A percentile compares a stretch with the other conserved stretches of the same genome.
Evolutionary conservation across 2,113 vertebrate species (phyloP).

Genomic region (Ranitomeya imitator): DNA sequence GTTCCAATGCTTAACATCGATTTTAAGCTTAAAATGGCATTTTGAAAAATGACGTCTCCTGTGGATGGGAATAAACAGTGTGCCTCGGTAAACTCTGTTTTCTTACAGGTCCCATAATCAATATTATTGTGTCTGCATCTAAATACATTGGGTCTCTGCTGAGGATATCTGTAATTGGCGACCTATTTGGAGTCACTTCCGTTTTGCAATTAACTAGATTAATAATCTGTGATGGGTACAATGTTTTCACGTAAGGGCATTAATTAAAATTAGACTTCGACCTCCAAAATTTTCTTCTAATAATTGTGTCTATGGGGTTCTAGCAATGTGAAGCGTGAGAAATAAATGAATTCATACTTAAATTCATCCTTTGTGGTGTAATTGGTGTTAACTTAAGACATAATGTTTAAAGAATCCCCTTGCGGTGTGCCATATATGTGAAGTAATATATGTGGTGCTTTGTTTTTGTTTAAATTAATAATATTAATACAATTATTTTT

Average conservation of each 20-base stretch:
- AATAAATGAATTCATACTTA: not conserved
- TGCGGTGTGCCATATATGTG: no score
- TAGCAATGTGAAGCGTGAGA: not conserved
- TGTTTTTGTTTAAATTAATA: no score
- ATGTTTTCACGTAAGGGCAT: not conserved
- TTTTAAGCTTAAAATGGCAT: conserved; percentile 36
- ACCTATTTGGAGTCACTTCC: not conserved
- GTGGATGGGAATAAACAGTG: conserved; percentile 31
- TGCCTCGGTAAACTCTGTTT: conserved; percentile 29
- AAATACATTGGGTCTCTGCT: conserved; percentile 25
- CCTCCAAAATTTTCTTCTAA: not conserved
- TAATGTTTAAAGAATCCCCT: not conserved
- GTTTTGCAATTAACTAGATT: not conserved
- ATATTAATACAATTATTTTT: no score
- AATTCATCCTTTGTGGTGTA: not conserved
- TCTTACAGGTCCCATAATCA: conserved; percentile 26
- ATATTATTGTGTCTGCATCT: conserved; percentile 40
- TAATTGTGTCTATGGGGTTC: not conserved
- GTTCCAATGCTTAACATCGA: conserved; percentile 33
- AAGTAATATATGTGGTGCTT: no score
- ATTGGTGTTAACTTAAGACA: not conserved
- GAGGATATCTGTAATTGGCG: not conserved
- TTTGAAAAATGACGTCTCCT: conserved; percentile 44
- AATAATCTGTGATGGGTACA: not conserved
- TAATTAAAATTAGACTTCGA: not conserved